Conservation (phyloP, 2,888 invertebrate genomes). For the Leptopterna dolabrata region DNA sequence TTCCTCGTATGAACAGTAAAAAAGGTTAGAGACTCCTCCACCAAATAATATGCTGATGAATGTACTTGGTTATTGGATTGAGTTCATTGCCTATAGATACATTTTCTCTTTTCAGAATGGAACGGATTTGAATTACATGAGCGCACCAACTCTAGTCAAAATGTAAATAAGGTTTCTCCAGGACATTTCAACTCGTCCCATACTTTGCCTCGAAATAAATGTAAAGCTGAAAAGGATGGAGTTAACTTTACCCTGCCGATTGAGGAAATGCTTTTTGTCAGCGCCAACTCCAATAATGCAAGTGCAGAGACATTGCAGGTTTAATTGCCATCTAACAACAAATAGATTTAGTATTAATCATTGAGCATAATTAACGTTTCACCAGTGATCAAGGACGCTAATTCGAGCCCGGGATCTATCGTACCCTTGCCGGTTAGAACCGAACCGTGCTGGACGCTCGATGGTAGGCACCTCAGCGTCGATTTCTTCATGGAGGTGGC, state of each 20-base stretch:
- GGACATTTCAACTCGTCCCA: not conserved
- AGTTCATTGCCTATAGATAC: too few relatives aligned
- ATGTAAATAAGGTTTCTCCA: not conserved
- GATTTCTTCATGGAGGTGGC: too few relatives aligned
- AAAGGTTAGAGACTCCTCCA: not conserved
- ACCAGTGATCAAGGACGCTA: too few relatives aligned
- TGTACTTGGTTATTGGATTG: not conserved
- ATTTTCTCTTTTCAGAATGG: too few relatives aligned
- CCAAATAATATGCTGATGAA: not conserved
- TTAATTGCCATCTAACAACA: constrained; percentile 45
- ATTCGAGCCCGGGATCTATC: too few relatives aligned
- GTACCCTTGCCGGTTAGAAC: too few relatives aligned
- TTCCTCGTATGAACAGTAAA: constrained; percentile 20
- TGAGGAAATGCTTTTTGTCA: constrained; percentile 39
- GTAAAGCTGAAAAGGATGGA: constrained; percentile 1
- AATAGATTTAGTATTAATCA: not conserved
- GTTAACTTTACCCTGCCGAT: not conserved
- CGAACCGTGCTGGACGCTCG: too few relatives aligned
- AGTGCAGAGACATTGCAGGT: constrained; percentile 57
- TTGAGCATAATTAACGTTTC: not conserved
- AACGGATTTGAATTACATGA: not conserved
- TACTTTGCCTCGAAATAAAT: not conserved
- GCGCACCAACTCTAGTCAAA: not conserved
- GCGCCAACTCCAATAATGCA: constrained; percentile 50
- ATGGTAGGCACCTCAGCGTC: too few relatives aligned